Conservation (phyloP, 2,888 invertebrate species). For the Pedicia rivosa region DNA sequence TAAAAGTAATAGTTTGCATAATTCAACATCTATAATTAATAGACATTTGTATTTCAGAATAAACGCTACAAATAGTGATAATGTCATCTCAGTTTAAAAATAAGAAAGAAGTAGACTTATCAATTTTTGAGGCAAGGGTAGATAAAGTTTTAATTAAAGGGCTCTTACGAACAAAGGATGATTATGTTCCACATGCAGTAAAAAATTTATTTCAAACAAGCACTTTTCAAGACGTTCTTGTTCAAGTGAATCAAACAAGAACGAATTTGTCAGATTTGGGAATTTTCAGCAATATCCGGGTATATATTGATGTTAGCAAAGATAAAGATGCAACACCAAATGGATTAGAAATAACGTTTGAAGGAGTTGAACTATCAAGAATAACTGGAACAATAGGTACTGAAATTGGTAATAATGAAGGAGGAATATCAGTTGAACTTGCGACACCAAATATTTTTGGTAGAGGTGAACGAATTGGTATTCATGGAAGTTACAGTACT, state of each 20-base stretch:
- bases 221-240: conserved; percentile 73
- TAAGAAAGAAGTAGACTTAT: conserved; percentile 3
- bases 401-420: conserved; percentile 82
- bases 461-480: conserved; percentile 66
- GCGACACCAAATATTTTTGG: conserved; percentile 74
- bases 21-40: no score
- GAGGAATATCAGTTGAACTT: conserved; percentile 49
- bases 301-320: conserved; percentile 75
- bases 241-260: conserved; percentile 51
- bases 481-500: conserved; percentile 75
- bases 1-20: no score
- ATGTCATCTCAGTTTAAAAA: no score
- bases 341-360: conserved; percentile 70
- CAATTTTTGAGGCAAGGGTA: conserved; percentile 46
- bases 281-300: conserved; percentile 73
- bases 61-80: no score
- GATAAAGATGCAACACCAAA: conserved; percentile 60
- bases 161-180: conserved; percentile 71
- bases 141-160: conserved; percentile 78
- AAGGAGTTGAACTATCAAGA: conserved; percentile 68
- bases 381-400: conserved; percentile 75
- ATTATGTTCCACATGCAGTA: conserved; percentile 64
- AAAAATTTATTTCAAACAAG: conserved; percentile 66
- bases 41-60: no score
- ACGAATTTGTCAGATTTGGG: conserved; percentile 66